Percentiles rank a stretch among this genome's conserved stretches.
These are phyloP conservation scores for Candidula unifasciata DNA, from an alignment of 2,888 invertebrate species.

Conservation along the genomic window DNA sequence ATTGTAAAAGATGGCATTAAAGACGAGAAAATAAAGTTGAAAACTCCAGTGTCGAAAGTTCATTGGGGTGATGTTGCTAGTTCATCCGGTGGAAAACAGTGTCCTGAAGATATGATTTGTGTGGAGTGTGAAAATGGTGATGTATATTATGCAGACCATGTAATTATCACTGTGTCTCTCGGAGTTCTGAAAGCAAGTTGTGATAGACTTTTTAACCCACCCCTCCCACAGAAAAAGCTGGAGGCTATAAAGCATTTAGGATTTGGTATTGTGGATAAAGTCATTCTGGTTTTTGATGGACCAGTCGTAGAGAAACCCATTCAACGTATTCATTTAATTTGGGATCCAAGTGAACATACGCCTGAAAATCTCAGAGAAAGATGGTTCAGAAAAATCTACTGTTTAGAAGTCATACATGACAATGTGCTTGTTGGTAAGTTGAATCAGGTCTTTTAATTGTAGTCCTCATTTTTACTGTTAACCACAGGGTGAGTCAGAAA, in stretches of 20 bases:
- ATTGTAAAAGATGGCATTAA: constrained; percentile 84
- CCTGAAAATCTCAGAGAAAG: constrained; percentile 78
- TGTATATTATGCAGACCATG: constrained; percentile 88
- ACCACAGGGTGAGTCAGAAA: too few species aligned
- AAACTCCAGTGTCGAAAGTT: constrained; percentile 85
- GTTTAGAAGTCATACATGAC: constrained; percentile 92
- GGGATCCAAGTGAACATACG: constrained; percentile 60
- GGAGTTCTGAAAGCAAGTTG: constrained; percentile 90
- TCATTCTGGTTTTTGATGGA: constrained; percentile 92
- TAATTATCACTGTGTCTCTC: constrained; percentile 93
- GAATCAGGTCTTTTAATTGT: neutral
- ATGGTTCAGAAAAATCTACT: constrained; percentile 96
- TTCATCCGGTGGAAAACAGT: constrained; percentile 50
- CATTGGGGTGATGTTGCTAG: constrained; percentile 81
- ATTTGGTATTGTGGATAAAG: constrained; percentile 95
- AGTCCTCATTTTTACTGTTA: too few species aligned
- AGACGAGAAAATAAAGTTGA: constrained; percentile 84
- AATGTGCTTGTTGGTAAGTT: constrained; percentile 86
- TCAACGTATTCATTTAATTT: constrained; percentile 72
- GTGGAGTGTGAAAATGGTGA: constrained; percentile 90
- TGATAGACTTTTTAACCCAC: constrained; percentile 87
- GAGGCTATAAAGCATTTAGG: constrained; percentile 90
- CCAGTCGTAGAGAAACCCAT: constrained; percentile 90
- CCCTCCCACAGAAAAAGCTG: constrained; percentile 88
- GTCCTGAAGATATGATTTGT: constrained; percentile 58